phyloP scores from a whole-genome alignment of 2,888 invertebrate species.

The Apoda limacodes region DNA sequence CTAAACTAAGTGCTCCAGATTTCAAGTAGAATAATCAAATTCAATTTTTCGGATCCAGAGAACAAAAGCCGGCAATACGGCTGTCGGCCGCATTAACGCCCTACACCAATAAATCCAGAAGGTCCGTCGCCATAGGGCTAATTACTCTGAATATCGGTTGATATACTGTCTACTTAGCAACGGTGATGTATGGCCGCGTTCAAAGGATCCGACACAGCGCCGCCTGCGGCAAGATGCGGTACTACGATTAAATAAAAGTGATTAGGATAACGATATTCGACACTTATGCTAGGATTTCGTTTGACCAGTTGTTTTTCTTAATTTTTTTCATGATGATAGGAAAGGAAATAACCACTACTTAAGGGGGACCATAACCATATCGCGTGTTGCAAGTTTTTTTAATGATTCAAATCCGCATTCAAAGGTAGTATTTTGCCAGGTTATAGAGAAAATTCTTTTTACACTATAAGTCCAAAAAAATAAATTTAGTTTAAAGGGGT shows the following conservation, averaged over 20 bases:
- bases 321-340: neutral
- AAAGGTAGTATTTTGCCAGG: too few relatives aligned
- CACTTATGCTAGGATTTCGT: slow-evolving; percentile 25
- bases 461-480: too few relatives aligned
- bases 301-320: slow-evolving; percentile 14
- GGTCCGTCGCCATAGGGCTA: slow-evolving; percentile 67
- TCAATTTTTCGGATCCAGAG: slow-evolving; percentile 51
- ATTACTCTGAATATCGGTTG: slow-evolving; percentile 65
- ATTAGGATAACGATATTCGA: slow-evolving; percentile 59
- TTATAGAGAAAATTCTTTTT: too few relatives aligned
- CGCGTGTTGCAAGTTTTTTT: too few relatives aligned
- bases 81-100: slow-evolving; percentile 65
- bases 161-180: slow-evolving; percentile 68
- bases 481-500: too few relatives aligned
- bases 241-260: slow-evolving; percentile 59
- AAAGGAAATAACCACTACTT: neutral
- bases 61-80: slow-evolving; percentile 64
- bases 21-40: too few relatives aligned
- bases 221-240: slow-evolving; percentile 38
- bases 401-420: too few relatives aligned
- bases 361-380: too few relatives aligned
- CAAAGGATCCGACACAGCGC: slow-evolving; percentile 62
- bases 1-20: too few relatives aligned
- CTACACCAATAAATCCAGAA: slow-evolving; percentile 63
- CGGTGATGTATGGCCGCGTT: slow-evolving; percentile 60